Percentiles rank a stretch among this genome's conserved stretches.
These are phyloP conservation scores for Cantharis rufa DNA, from an alignment of 2,888 invertebrate genomes.

Conservation along the genomic window DNA sequence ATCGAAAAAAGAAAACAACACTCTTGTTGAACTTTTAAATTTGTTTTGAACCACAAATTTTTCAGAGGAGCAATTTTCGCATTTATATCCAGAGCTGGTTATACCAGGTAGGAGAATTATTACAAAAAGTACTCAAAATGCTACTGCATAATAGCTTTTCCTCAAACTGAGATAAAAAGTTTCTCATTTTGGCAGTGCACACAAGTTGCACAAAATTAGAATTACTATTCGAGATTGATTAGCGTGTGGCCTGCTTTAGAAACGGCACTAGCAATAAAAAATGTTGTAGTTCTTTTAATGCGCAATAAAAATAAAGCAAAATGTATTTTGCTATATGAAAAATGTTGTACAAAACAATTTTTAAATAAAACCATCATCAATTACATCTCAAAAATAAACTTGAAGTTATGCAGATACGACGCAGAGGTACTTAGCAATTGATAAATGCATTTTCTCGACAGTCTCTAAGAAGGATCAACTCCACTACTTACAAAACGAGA, in stretches of 20 bases:
- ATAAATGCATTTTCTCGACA: slow-evolving; percentile 25
- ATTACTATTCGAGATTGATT: too few relatives aligned
- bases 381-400: not conserved
- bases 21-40: too few relatives aligned
- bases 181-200: too few relatives aligned
- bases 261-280: not conserved
- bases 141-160: too few relatives aligned
- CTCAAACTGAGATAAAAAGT: too few relatives aligned
- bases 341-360: not conserved
- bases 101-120: too few relatives aligned
- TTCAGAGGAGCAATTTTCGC: too few relatives aligned
- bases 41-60: too few relatives aligned
- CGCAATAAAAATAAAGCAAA: not conserved
- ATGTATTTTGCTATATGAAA: not conserved
- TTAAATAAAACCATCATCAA: not conserved
- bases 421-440: slow-evolving; percentile 7
- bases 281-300: not conserved
- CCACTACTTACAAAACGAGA: slow-evolving; percentile 12
- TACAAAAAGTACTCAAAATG: too few relatives aligned
- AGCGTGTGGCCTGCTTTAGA: too few relatives aligned
- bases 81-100: too few relatives aligned
- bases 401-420: not conserved
- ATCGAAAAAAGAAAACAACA: not conserved
- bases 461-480: slow-evolving; percentile 28
- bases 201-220: too few relatives aligned